These are phyloP conservation scores for Eptesicus fuscus DNA, from an alignment of 2,113 vertebrate genomes.

Conservation along the genomic window DNA sequence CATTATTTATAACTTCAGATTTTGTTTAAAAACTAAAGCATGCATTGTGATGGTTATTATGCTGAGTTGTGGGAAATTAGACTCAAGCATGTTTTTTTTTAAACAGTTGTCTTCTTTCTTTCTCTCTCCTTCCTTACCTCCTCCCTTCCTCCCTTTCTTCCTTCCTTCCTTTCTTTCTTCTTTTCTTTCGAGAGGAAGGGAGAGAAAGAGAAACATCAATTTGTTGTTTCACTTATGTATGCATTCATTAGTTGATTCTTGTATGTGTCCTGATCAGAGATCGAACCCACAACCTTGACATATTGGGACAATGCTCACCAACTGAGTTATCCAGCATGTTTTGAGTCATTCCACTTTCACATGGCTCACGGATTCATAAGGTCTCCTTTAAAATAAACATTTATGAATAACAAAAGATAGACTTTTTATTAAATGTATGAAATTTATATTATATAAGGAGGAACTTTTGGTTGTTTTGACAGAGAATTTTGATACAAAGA, in stretches of 20 bases:
- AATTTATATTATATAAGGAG: conserved; percentile 11
- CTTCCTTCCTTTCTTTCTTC: neutral
- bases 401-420: neutral
- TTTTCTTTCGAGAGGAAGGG: neutral
- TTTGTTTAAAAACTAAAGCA: conserved; percentile 18
- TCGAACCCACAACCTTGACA: neutral
- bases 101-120: neutral
- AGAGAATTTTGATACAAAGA: conserved; percentile 95
- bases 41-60: neutral
- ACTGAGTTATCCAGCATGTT: neutral
- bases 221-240: neutral
- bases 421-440: neutral
- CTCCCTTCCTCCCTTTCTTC: neutral
- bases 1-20: neutral
- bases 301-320: neutral
- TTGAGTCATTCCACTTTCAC: neutral
- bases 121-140: neutral
- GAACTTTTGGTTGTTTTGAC: conserved; percentile 61
- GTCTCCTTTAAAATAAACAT: neutral
- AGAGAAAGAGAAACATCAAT: neutral
- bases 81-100: neutral
- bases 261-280: neutral
- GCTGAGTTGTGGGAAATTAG: neutral
- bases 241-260: neutral
- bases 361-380: neutral